Percentiles rank a stretch among this genome's conserved stretches.
Conservation (phyloP, 2,797 vertebrate genomes). For the Cryptoblepharus egeriae region DNA sequence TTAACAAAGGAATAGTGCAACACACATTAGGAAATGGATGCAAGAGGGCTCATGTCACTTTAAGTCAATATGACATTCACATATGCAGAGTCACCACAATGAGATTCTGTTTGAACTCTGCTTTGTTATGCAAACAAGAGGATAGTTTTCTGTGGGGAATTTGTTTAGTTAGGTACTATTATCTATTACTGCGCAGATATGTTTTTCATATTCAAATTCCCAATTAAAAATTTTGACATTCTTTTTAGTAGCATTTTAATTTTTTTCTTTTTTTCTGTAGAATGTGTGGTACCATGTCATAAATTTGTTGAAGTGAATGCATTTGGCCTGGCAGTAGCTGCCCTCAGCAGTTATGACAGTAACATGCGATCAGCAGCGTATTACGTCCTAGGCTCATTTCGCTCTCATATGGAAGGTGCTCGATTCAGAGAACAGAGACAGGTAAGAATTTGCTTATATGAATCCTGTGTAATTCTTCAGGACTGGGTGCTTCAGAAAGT, state of each 20-base stretch:
- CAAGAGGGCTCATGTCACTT: not conserved
- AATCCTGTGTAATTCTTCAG: too few relatives aligned
- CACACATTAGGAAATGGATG: not conserved
- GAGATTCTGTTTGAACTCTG: constrained; percentile 14
- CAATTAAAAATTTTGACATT: rapidly evolving
- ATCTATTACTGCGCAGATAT: not conserved
- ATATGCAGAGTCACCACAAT: not conserved
- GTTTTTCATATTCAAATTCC: not conserved
- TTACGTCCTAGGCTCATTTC: constrained; percentile 85
- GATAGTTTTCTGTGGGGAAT: not conserved
- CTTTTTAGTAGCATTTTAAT: not conserved
- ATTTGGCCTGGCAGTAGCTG: constrained; percentile 83
- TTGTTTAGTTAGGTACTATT: not conserved
- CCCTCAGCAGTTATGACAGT: constrained; percentile 92
- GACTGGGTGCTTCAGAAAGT: too few relatives aligned
- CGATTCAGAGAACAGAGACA: constrained; percentile 88
- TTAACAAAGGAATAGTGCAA: not conserved
- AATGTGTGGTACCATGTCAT: constrained; percentile 88
- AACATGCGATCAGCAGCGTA: constrained; percentile 87
- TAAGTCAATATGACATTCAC: not conserved
- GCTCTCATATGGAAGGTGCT: constrained; percentile 88
- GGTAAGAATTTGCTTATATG: constrained; percentile 74
- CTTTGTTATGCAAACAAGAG: not conserved
- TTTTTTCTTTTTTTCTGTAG: constrained; percentile 67
- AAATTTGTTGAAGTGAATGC: constrained; percentile 92